A percentile compares a stretch with the other conserved stretches of the same genome.
These are phyloP conservation scores for Siniperca scherzeri DNA, from an alignment of 2,797 vertebrate species.

Conservation along the genomic window DNA sequence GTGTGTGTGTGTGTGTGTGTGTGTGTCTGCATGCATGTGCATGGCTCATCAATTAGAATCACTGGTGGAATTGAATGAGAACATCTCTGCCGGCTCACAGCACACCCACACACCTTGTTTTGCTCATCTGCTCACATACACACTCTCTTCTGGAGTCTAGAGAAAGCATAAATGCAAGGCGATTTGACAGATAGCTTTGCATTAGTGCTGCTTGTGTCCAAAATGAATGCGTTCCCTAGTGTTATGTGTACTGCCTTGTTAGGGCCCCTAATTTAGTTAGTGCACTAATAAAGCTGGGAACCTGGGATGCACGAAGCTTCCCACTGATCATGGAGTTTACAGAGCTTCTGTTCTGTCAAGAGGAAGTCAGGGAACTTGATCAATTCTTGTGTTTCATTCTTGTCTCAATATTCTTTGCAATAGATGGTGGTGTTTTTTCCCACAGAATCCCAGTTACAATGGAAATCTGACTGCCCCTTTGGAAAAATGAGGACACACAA, in stretches of 20 bases:
- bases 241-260: slow-evolving; percentile 76
- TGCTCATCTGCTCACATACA: slow-evolving; percentile 65
- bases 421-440: neutral
- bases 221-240: slow-evolving; percentile 72
- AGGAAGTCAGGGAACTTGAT: slow-evolving; percentile 9
- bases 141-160: slow-evolving; percentile 22
- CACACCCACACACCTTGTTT: slow-evolving; percentile 73
- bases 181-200: slow-evolving; percentile 72
- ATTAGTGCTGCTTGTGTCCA: slow-evolving; percentile 65
- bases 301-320: slow-evolving; percentile 63
- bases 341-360: slow-evolving; percentile 15
- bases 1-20: slow-evolving; percentile 28
- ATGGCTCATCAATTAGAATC: slow-evolving; percentile 76
- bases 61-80: slow-evolving; percentile 71
- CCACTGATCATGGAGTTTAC: slow-evolving; percentile 10
- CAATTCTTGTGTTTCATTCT: slow-evolving; percentile 13
- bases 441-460: neutral
- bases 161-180: slow-evolving; percentile 53
- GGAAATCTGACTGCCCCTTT: neutral
- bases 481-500: neutral
- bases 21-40: slow-evolving; percentile 31
- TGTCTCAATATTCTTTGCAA: slow-evolving; percentile 1
- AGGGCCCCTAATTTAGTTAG: slow-evolving; percentile 77
- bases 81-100: slow-evolving; percentile 65
- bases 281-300: slow-evolving; percentile 75